Conservation (phyloP, 64 coral and sea anemone genomes). For the Pocillopora verrucosa region DNA sequence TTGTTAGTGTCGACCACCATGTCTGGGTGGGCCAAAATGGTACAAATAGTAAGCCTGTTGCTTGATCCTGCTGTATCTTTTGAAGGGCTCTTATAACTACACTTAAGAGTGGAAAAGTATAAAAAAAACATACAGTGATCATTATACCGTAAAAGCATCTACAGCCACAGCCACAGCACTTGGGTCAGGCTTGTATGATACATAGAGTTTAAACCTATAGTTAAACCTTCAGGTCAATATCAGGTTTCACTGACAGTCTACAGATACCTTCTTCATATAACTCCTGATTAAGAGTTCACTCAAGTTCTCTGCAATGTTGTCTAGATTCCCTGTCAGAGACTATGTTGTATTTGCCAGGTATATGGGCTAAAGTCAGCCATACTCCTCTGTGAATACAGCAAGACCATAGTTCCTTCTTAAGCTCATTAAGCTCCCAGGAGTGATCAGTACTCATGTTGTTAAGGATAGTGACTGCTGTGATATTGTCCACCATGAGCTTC, state of each 20-base stretch:
- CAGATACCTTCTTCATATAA: slow-evolving; percentile 31
- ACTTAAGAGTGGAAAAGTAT: slow-evolving; percentile 56
- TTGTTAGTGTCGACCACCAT: slow-evolving; percentile 37
- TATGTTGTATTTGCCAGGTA: slow-evolving; percentile 43
- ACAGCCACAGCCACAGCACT: slow-evolving; percentile 41
- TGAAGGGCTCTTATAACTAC: slow-evolving; percentile 46
- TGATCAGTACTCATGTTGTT: slow-evolving; percentile 46
- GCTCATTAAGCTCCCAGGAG: slow-evolving; percentile 43
- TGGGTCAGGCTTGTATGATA: slow-evolving; percentile 47
- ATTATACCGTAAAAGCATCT: slow-evolving; percentile 45
- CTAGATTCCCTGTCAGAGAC: slow-evolving; percentile 46
- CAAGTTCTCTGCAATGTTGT: slow-evolving; percentile 36
- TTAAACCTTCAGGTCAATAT: slow-evolving; percentile 56
- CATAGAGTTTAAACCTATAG: slow-evolving; percentile 39
- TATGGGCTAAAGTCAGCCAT: slow-evolving; percentile 61
- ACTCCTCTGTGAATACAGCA: slow-evolving; percentile 57
- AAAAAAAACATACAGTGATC: slow-evolving; percentile 43
- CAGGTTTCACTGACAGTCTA: slow-evolving; percentile 34
- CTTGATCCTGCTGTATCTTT: slow-evolving; percentile 39
- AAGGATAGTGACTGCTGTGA: slow-evolving; percentile 44
- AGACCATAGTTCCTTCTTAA: slow-evolving; percentile 32
- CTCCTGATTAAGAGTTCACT: slow-evolving; percentile 23
- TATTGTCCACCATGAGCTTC: slow-evolving; percentile 46
- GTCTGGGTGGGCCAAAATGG: slow-evolving; percentile 64
- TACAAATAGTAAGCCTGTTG: slow-evolving; percentile 48